phyloP scores from a whole-genome alignment of 1,140 invertebrate genomes.

The Lepidostoma basale region DNA sequence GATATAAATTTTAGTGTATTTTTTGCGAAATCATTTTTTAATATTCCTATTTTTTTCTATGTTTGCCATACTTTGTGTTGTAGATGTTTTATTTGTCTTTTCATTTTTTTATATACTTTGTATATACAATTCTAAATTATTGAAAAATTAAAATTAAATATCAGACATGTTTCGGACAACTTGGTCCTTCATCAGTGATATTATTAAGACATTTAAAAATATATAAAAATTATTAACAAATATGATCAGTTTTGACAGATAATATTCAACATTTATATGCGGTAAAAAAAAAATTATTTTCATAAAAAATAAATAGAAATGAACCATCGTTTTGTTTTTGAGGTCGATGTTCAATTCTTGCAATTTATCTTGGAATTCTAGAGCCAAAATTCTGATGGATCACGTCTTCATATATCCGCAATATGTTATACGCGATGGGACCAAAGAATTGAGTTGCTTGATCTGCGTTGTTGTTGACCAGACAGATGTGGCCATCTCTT shows the following conservation, averaged over 20 bases:
- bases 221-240: not conserved
- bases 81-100: too few species aligned
- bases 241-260: not conserved
- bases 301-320: not conserved
- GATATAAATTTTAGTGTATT: too few species aligned
- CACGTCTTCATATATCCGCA: constrained; percentile 48
- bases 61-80: too few species aligned
- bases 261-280: not conserved
- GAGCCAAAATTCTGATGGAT: constrained; percentile 54
- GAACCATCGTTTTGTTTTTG: not conserved
- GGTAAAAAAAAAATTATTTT: not conserved
- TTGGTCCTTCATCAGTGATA: too few species aligned
- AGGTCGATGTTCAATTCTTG: not conserved
- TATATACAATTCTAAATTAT: too few species aligned
- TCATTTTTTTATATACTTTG: too few species aligned
- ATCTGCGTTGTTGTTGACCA: constrained; percentile 53
- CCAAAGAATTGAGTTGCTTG: constrained; percentile 46
- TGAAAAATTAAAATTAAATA: too few species aligned
- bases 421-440: constrained; percentile 40
- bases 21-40: too few species aligned
- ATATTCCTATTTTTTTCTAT: too few species aligned
- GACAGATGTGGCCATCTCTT: constrained; percentile 48
- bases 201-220: not conserved
- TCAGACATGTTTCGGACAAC: too few species aligned
- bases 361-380: constrained; percentile 42